Conservation (phyloP, 2,797 vertebrate genomes). For the Ceyx erithaca region DNA sequence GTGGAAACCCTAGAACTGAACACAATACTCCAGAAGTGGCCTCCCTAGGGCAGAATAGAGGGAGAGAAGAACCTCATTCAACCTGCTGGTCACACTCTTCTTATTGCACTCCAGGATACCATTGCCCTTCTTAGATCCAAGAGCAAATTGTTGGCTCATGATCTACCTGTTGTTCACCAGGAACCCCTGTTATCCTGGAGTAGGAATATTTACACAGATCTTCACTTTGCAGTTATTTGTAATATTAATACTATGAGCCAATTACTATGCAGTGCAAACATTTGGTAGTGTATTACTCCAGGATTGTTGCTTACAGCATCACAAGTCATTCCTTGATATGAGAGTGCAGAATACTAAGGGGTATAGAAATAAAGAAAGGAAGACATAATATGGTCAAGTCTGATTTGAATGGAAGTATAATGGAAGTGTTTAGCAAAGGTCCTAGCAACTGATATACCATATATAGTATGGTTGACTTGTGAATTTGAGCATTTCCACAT, state of each 20-base stretch:
- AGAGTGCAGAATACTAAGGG: neutral
- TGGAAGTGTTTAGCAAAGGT: constrained; percentile 40
- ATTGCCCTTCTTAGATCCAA: neutral
- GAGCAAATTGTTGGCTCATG: neutral
- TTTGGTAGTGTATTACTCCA: neutral
- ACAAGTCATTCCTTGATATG: neutral
- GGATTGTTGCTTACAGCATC: neutral
- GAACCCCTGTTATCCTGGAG: neutral
- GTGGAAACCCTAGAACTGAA: neutral
- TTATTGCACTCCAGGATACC: neutral
- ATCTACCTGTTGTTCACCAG: neutral
- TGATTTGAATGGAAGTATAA: constrained; percentile 43
- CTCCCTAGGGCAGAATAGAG: neutral
- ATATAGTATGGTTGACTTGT: neutral
- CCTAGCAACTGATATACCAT: constrained; percentile 27
- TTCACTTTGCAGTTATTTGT: neutral
- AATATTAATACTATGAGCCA: neutral
- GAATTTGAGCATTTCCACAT: constrained; percentile 53
- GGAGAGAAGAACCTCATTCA: neutral
- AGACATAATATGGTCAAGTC: neutral
- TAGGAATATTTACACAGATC: neutral
- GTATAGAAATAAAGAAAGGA: neutral
- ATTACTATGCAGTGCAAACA: neutral
- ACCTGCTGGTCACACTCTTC: neutral
- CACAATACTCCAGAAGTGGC: neutral